Conservation (phyloP, 2,113 vertebrate genomes). For the Eublepharis macularius region DNA sequence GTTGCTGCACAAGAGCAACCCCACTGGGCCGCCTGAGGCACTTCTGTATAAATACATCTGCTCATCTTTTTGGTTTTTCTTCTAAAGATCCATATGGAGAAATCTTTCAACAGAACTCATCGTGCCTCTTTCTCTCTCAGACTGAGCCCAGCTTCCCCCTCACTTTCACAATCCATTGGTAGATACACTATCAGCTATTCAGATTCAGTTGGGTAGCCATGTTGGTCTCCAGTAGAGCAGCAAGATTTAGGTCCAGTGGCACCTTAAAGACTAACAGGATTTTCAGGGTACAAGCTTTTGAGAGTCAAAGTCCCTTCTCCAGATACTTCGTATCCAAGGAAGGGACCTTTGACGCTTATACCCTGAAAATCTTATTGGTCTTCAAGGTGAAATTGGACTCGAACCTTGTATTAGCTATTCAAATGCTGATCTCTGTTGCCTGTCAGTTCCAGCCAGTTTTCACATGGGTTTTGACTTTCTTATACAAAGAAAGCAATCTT, state of each 20-base stretch:
- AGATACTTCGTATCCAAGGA: too few species aligned
- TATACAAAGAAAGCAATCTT: background rate
- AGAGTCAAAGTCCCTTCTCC: too few species aligned
- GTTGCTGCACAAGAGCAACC: too few species aligned
- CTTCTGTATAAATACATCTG: background rate
- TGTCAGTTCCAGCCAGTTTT: background rate
- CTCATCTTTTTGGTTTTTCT: background rate
- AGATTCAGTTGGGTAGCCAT: too few species aligned
- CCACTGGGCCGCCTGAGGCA: background rate
- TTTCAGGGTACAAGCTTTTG: too few species aligned
- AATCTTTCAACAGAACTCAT: background rate
- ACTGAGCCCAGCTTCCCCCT: background rate
- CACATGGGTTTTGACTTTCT: background rate
- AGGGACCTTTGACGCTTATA: too few species aligned
- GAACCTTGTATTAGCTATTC: background rate
- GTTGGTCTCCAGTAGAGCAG: too few species aligned
- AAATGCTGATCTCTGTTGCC: background rate
- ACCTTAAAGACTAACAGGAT: too few species aligned
- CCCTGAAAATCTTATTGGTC: too few species aligned
- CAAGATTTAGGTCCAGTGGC: too few species aligned
- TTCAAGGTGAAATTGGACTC: too few species aligned
- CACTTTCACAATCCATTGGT: background rate
- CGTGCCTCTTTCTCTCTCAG: background rate
- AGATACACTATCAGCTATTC: background rate
- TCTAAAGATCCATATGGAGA: background rate